Evolutionary conservation across 2,797 vertebrate species (phyloP), one percentile per base, ranked within the genome.

Genomic region (Tamandua tetradactyla): DNA sequence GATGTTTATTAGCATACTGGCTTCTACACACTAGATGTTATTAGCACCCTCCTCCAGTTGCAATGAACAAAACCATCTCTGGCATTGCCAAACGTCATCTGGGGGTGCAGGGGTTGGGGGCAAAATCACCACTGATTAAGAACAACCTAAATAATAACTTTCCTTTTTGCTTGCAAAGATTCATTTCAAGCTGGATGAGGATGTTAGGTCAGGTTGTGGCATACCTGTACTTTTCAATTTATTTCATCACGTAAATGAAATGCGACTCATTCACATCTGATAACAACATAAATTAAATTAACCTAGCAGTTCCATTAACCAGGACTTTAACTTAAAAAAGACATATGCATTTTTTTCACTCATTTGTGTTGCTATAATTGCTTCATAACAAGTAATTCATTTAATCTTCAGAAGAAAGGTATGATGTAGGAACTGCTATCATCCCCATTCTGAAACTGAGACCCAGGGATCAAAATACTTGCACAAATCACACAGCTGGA

Each of bases 91-190:
- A 44, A 59, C 10, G 7, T 59, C 52, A 44, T 76, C 11, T 5
- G 30, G 27, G 5, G 40, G 7, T 3, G 32, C 27, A 10, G 11
- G 11, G 23, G 7, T 3, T 22, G 22, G 13, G 11, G 14, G 2
- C 6, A 74, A 83, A 71, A 76, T 85, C 82, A 59, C 35, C 11
- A 64, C 55, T 42, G 30, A 44, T 12, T 30, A 30, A 72, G 13
- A 44, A 44, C 23, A 15, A 23, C 25, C 6, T 4, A 71, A 23
- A 69, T 37, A 69, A 37, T 23, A 68, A 68, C 7, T 69, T 14
- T 23, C 55, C 49, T 74, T n/a, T 52, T 4, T 25, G 37, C 55
- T 37, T 32, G 9, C 44, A 47, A 61, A 47, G 47, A 30, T 72
- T 11, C 12, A 71, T 57, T 64, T 57, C 61, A n/a, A 57, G 37